Conservation (phyloP, 2,797 vertebrate genomes). For the Huso huso region DNA sequence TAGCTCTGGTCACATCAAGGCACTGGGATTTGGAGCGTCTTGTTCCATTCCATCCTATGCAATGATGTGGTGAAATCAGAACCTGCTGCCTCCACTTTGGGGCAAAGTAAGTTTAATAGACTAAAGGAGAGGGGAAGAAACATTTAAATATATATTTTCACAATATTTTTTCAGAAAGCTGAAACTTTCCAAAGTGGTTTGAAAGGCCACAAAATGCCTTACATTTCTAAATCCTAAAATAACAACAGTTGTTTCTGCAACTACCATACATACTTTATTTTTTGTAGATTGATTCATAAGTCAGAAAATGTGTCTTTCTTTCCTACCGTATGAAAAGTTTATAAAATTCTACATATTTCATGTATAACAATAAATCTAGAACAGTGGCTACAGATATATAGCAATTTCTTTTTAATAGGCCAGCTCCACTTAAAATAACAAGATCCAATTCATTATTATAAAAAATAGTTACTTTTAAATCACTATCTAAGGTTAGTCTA, state of each 20-base stretch:
- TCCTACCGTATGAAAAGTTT: conserved; percentile 10
- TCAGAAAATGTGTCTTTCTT: background rate
- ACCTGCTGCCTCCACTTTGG: background rate
- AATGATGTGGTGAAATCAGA: too few species aligned
- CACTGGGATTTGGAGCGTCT: too few species aligned
- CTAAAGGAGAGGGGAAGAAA: background rate
- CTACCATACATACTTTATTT: conserved; percentile 8
- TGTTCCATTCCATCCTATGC: too few species aligned
- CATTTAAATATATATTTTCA: background rate
- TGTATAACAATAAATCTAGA: conserved; percentile 10
- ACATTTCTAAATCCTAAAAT: conserved; percentile 11
- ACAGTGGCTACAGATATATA: conserved; percentile 4
- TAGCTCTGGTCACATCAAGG: too few species aligned
- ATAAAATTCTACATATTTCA: conserved; percentile 5
- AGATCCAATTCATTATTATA: background rate
- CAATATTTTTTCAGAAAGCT: background rate
- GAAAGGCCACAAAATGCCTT: conserved; percentile 8
- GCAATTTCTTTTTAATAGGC: background rate
- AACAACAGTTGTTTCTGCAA: conserved; percentile 5
- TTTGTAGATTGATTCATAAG: conserved; percentile 11
- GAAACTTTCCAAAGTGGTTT: background rate
- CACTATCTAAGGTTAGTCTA: background rate
- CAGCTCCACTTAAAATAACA: background rate
- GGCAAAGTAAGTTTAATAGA: background rate
- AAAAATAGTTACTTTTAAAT: conserved; percentile 9